These are phyloP conservation scores for Rosalia funebris DNA, from an alignment of 2,888 invertebrate genomes.

Conservation along the genomic window DNA sequence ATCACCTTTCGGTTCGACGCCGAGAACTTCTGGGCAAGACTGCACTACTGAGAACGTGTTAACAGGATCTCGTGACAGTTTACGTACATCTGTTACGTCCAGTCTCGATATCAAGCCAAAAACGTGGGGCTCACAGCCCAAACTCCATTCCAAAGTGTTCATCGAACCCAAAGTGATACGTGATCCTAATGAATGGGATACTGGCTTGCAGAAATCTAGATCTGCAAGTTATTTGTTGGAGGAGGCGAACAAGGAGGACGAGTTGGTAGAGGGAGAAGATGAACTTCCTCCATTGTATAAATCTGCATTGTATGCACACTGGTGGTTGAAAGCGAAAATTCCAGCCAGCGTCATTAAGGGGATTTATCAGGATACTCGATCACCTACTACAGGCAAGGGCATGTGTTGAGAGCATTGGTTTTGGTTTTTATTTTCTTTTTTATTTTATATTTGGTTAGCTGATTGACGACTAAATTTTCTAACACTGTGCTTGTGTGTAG, in stretches of 20 bases:
- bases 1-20: slow-evolving; percentile 79
- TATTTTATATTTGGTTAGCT: slow-evolving; percentile 6
- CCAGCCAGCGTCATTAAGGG: slow-evolving; percentile 70
- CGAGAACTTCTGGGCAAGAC: slow-evolving; percentile 73
- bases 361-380: slow-evolving; percentile 60
- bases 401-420: slow-evolving; percentile 41
- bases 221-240: slow-evolving; percentile 52
- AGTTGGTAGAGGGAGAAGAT: slow-evolving; percentile 45
- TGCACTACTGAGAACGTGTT: slow-evolving; percentile 69
- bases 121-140: slow-evolving; percentile 62
- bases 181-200: slow-evolving; percentile 18
- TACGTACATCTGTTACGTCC: slow-evolving; percentile 67
- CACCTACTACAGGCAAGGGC: slow-evolving; percentile 64
- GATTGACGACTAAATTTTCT: slow-evolving; percentile 35
- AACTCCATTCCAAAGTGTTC: slow-evolving; percentile 66
- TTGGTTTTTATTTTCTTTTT: slow-evolving; percentile 30
- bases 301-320: slow-evolving; percentile 89
- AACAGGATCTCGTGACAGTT: slow-evolving; percentile 66
- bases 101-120: slow-evolving; percentile 64
- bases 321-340: slow-evolving; percentile 91
- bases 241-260: slow-evolving; percentile 40
- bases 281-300: slow-evolving; percentile 70
- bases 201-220: slow-evolving; percentile 52
- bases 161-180: slow-evolving; percentile 25
- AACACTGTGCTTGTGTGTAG: slow-evolving; percentile 46